A percentile compares a stretch with the other conserved stretches of the same genome.
These are phyloP conservation scores for Oppia nitens DNA, from an alignment of 1,140 invertebrate genomes.

Conservation along the genomic window DNA sequence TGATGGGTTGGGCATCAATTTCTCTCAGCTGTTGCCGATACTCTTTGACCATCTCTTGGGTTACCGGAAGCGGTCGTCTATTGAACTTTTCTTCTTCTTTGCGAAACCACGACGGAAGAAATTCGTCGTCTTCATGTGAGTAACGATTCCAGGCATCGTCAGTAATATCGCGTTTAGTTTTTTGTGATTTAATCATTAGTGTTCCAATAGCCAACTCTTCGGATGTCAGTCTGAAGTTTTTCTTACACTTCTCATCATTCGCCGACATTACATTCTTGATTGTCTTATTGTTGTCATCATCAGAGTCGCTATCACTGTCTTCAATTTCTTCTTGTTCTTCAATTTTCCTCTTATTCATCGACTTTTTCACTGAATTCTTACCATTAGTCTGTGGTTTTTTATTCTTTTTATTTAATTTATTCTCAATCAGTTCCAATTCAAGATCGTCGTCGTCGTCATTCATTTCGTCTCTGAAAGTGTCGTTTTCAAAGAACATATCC, in stretches of 20 bases:
- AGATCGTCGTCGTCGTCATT: slow-evolving; percentile 58
- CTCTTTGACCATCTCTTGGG: slow-evolving; percentile 33
- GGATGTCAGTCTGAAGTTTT: slow-evolving; percentile 39
- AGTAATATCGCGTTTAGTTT: slow-evolving; percentile 61
- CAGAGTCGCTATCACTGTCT: slow-evolving; percentile 34
- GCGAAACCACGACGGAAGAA: slow-evolving; percentile 84
- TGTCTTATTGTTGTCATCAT: slow-evolving; percentile 11
- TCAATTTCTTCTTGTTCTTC: slow-evolving; percentile 39
- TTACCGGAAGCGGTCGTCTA: slow-evolving; percentile 27
- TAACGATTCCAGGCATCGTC: slow-evolving; percentile 83
- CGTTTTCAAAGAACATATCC: slow-evolving; percentile 74
- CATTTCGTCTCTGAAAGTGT: slow-evolving; percentile 62
- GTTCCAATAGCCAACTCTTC: slow-evolving; percentile 74
- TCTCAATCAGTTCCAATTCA: slow-evolving; percentile 56
- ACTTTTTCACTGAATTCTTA: slow-evolving; percentile 22
- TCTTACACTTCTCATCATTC: slow-evolving; percentile 22
- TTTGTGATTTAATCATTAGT: slow-evolving; percentile 63
- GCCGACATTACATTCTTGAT: slow-evolving; percentile 14
- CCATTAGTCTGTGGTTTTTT: slow-evolving; percentile 16
- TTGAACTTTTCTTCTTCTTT: slow-evolving; percentile 85
- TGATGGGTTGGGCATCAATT: slow-evolving; percentile 82
- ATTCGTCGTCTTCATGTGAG: slow-evolving; percentile 62
- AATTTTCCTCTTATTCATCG: slow-evolving; percentile 13
- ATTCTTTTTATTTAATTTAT: neutral
- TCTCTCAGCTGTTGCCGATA: slow-evolving; percentile 50